Evolutionary conservation across 2,797 vertebrate genomes (phyloP).

Genomic region (Malacoraja senta): DNA sequence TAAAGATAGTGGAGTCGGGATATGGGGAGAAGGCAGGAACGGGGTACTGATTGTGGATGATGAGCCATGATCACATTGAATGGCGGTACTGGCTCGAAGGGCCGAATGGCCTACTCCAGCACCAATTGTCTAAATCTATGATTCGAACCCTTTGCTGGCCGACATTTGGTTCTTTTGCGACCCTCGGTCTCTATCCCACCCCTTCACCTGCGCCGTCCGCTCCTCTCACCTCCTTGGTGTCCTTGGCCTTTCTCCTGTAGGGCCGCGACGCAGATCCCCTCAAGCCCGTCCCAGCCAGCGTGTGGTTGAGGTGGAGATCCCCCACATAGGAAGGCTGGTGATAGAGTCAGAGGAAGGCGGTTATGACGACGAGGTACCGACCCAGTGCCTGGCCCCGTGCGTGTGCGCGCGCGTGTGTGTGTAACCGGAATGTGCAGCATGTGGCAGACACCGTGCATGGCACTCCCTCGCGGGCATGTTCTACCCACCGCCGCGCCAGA

Average conservation of each 20-base stretch:
- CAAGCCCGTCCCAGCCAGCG: slow-evolving; percentile 65
- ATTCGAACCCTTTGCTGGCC: background rate
- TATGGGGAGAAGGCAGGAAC: too few species aligned
- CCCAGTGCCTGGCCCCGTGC: slow-evolving; percentile 40
- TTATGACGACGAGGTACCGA: slow-evolving; percentile 94
- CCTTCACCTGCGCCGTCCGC: slow-evolving; percentile 43
- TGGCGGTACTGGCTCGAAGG: too few species aligned
- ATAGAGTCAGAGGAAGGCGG: slow-evolving; percentile 91
- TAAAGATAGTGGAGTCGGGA: too few species aligned
- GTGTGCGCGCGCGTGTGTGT: slow-evolving; percentile 35
- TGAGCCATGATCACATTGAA: too few species aligned
- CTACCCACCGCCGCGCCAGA: background rate
- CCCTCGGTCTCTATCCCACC: slow-evolving; percentile 50
- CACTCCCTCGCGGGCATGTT: background rate
- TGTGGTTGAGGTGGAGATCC: slow-evolving; percentile 88
- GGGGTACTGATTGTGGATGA: too few species aligned
- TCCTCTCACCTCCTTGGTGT: background rate
- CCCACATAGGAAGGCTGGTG: slow-evolving; percentile 86
- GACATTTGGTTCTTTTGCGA: slow-evolving; percentile 59
- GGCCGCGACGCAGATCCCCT: slow-evolving; percentile 56
- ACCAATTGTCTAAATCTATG: background rate
- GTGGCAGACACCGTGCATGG: background rate
- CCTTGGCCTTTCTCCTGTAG: slow-evolving; percentile 48
- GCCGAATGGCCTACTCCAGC: too few species aligned
- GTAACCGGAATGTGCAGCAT: background rate